phyloP scores from a whole-genome alignment of 2,113 vertebrate species.

The Albula glossodonta region DNA sequence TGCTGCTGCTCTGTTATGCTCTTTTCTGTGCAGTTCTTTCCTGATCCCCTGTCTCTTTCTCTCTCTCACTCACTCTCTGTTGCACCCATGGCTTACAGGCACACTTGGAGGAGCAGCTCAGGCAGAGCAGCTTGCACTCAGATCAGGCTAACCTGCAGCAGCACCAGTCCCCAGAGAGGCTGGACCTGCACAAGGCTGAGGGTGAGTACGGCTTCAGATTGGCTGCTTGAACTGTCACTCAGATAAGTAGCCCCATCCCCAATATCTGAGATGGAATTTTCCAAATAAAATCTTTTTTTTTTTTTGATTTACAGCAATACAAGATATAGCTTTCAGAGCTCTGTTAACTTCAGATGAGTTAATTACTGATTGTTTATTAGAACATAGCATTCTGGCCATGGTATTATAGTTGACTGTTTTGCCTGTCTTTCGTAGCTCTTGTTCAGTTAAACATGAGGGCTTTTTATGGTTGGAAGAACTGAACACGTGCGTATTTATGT shows the following conservation, averaged over 20 bases:
- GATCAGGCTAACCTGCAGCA: conserved; percentile 77
- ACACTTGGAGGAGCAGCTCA: conserved; percentile 78
- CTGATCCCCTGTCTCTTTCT: background rate
- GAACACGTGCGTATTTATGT: background rate
- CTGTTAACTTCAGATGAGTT: no score
- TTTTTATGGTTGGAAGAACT: background rate
- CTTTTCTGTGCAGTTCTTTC: background rate
- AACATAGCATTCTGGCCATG: no score
- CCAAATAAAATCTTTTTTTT: background rate
- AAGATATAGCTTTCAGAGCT: no score
- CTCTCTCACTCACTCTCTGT: background rate
- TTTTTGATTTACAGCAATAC: no score
- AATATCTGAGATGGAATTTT: background rate
- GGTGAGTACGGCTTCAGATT: conserved; percentile 67
- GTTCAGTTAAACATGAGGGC: no score
- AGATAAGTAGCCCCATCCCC: background rate
- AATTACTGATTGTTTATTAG: no score
- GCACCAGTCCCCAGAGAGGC: conserved; percentile 72
- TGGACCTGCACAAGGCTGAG: conserved; percentile 86
- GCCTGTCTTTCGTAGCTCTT: no score
- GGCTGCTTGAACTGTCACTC: conserved; percentile 2
- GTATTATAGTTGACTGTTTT: no score
- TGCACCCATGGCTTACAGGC: conserved; percentile 72
- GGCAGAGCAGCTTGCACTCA: conserved; percentile 66
- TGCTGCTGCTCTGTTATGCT: background rate